These are phyloP conservation scores for Loxodonta africana DNA, from an alignment of 2,113 vertebrate species.

Conservation along the genomic window DNA sequence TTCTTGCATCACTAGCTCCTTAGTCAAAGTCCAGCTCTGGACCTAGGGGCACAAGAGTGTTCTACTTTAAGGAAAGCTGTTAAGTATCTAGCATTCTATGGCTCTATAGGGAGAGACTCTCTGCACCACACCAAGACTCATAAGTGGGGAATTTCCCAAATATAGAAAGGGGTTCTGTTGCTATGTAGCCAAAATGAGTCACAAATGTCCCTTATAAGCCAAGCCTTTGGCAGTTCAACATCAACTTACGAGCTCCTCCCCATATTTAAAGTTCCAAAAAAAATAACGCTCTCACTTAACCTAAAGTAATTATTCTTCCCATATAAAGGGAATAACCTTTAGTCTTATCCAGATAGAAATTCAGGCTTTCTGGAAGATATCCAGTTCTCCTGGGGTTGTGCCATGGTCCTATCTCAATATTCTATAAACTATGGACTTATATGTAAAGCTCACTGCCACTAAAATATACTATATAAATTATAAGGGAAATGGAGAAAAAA, in stretches of 20 bases:
- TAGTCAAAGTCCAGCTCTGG: constrained; percentile 13
- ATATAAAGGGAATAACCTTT: constrained; percentile 30
- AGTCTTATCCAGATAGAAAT: neutral
- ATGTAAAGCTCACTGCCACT: constrained; percentile 2
- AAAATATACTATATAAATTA: constrained; percentile 1
- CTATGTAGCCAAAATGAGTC: constrained; percentile 52
- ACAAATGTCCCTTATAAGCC: constrained; percentile 10
- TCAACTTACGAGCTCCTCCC: constrained; percentile 32
- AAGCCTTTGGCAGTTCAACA: constrained; percentile 25
- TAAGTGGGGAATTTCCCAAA: constrained; percentile 58
- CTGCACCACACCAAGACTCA: neutral
- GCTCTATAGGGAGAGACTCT: neutral
- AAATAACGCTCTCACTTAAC: neutral
- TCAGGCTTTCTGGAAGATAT: constrained; percentile 49
- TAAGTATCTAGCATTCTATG: neutral
- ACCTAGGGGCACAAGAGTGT: neutral
- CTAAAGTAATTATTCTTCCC: constrained; percentile 55
- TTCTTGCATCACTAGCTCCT: neutral
- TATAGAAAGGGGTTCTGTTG: constrained; percentile 57
- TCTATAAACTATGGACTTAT: constrained; percentile 42
- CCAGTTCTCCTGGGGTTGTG: constrained; percentile 26
- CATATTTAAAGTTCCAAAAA: neutral
- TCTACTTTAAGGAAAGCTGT: neutral
- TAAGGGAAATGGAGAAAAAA: neutral
- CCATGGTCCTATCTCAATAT: constrained; percentile 52